phyloP scores from a whole-genome alignment of 2,113 vertebrate species.

The Erythrocebus patas region DNA sequence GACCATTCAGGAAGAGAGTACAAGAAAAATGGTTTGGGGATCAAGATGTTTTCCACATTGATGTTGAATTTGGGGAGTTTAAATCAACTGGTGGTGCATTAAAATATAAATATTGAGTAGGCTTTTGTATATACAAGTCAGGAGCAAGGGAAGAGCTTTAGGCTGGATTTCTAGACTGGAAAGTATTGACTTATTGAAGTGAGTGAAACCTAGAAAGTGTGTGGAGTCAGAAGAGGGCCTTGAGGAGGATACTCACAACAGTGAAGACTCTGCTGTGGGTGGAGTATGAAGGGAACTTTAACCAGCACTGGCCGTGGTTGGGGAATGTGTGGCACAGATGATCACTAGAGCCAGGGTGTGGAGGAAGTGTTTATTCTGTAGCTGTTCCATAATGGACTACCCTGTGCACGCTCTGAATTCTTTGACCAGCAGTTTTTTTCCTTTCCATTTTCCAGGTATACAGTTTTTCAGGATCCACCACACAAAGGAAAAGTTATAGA shows the following conservation, averaged over 20 bases:
- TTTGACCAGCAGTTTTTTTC: background rate
- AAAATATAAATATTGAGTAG: background rate
- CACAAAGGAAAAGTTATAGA: background rate
- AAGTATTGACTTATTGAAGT: background rate
- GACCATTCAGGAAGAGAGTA: background rate
- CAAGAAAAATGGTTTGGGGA: background rate
- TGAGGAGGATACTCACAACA: too few species aligned
- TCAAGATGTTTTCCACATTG: background rate
- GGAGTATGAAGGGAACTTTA: background rate
- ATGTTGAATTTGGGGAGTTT: background rate
- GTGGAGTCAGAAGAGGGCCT: background rate
- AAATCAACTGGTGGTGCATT: background rate
- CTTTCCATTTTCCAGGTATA: background rate
- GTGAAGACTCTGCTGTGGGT: background rate
- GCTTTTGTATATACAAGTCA: background rate
- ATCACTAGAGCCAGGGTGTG: background rate
- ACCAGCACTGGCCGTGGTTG: too few species aligned
- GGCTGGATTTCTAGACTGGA: background rate
- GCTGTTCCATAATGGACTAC: background rate
- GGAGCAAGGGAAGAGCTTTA: background rate
- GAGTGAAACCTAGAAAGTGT: background rate
- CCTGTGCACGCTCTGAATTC: background rate
- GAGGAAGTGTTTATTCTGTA: background rate
- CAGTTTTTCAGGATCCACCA: background rate
- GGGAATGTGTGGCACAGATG: background rate